A percentile compares a stretch with the other conserved stretches of the same genome.
phyloP scores from a whole-genome alignment of 2,888 invertebrate genomes.

The Agriotes lineatus region DNA sequence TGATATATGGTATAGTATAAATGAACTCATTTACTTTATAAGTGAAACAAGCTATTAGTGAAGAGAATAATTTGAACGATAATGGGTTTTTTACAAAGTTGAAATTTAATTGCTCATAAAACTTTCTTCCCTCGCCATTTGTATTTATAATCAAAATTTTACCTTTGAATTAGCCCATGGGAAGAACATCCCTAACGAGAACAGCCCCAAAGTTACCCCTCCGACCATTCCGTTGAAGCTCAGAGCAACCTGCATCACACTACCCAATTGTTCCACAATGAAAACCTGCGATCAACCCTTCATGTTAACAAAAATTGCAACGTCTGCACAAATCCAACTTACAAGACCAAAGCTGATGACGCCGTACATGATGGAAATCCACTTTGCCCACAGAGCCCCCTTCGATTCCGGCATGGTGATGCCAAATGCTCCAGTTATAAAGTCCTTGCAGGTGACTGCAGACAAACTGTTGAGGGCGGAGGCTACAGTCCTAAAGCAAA shows the following conservation, averaged over 20 bases:
- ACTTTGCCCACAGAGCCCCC: conserved; percentile 80
- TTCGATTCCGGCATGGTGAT: conserved; percentile 79
- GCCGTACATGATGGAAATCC: conserved; percentile 79
- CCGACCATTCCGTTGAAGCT: conserved; percentile 92
- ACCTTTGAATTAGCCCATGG: conserved; percentile 89
- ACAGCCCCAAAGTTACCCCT: conserved; percentile 88
- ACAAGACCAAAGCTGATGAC: conserved; percentile 75
- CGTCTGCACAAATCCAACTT: conserved; percentile 27
- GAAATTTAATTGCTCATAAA: no score
- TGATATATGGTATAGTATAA: no score
- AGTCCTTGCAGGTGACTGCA: conserved; percentile 91
- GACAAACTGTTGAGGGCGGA: conserved; percentile 95
- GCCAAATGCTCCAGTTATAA: conserved; percentile 79
- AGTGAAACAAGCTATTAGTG: no score
- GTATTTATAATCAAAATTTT: no score
- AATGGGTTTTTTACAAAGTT: no score
- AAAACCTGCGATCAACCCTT: conserved; percentile 74
- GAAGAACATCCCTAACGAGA: conserved; percentile 89
- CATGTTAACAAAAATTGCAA: neutral
- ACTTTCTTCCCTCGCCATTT: no score
- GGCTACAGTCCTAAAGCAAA: conserved; percentile 84
- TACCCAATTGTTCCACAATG: conserved; percentile 87
- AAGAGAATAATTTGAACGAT: no score
- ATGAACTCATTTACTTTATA: no score
- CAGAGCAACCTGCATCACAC: conserved; percentile 88